Conservation (phyloP, 2,797 vertebrate genomes). For the Netta rufina region DNA sequence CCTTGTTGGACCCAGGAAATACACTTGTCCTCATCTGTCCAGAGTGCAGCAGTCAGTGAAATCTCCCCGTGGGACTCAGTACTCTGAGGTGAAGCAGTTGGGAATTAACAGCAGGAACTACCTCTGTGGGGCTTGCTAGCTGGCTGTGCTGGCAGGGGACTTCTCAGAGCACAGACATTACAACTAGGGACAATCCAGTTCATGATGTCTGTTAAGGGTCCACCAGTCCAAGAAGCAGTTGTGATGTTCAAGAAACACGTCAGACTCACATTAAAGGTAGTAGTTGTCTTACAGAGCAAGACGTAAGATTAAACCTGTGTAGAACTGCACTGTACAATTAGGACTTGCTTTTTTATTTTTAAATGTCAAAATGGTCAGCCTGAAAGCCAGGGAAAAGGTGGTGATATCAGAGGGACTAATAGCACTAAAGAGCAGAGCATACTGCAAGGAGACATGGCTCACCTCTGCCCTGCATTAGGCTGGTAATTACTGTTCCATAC, state of each 20-base stretch:
- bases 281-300: neutral
- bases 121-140: neutral
- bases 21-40: neutral
- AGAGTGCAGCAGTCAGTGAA: rapidly evolving
- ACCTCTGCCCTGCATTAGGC: rapidly evolving
- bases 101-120: neutral
- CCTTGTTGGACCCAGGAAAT: neutral
- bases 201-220: neutral
- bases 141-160: neutral
- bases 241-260: neutral
- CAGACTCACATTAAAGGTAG: neutral
- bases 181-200: neutral
- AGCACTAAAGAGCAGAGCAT: neutral
- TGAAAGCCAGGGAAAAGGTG: neutral
- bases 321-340: neutral
- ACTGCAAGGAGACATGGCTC: neutral
- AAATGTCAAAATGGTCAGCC: neutral
- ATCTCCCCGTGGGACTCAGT: neutral
- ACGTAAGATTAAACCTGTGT: neutral
- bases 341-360: neutral
- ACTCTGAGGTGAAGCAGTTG: neutral
- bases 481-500: neutral
- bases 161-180: neutral
- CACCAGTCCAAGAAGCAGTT: neutral
- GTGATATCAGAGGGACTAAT: neutral